Base-by-base conservation (phyloP, 2,797 vertebrate genomes). In the Scomberomorus guttatus region DNA sequence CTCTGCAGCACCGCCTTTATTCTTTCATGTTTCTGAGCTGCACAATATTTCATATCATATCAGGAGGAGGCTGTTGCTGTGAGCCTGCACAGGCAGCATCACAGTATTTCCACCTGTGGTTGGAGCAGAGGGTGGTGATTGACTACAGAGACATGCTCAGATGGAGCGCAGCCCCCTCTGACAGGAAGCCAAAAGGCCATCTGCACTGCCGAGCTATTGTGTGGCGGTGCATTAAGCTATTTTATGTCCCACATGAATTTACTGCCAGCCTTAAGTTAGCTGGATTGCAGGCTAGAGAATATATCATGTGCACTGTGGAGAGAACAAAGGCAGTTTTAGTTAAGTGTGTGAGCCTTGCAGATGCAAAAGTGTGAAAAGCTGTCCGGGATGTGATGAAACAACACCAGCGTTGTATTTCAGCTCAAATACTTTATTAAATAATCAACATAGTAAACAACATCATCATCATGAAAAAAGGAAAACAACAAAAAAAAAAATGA, bases 401-500 rank as follows among this genome's bases (percentile, higher is more conserved):
- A 58, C 20, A 4, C 0, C 8, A 25, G 32, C 17, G 70, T 61
- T 79, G 57, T 32, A 77, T 79, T 87, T 89, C 72, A 87, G 81
- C 79, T 91, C 74, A 87, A 48, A 90, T 79, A 90, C 87, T 95
- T 95, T 95, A 95, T 95, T 95, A 94, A 94, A 95, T 95, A 91
- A 91, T 87, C 77, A 86, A 88, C 82, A 90, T 73, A 52, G 79
- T 87, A 87, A 91, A 93, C 87, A 86, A 81, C 83, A 58, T 87
- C 65, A 65, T 80, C 80, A 72, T 89, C 84, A 78, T 90, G 81
- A 86, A 92, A 87, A 87, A 90, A 88, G 29, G 54, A 77, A 72
- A 87, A 72, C 61, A 68, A 72, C 74, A 62, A 83, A 77, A 75
- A 57, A 64, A 48, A 46, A 75, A 60, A 70, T 63, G 32, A 82